Conservation (phyloP, 2,888 invertebrate species). For the Papilio elwesi region DNA sequence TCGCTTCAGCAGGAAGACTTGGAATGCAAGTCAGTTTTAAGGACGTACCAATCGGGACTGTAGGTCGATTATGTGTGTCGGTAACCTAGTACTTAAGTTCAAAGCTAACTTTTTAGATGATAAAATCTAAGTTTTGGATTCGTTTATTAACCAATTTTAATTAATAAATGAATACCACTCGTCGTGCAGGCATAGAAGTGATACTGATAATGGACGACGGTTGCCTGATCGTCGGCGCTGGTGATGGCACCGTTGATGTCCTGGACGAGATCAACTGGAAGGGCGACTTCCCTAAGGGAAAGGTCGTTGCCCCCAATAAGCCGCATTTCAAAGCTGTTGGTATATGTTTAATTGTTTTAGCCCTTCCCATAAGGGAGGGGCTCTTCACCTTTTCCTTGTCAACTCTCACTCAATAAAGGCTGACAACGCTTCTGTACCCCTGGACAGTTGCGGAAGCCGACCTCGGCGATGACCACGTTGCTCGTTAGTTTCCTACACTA, state of each 20-base stretch:
- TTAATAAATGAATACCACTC: not conserved
- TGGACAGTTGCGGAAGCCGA: too few relatives aligned
- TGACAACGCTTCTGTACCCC: too few relatives aligned
- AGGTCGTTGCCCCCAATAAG: conserved; percentile 79
- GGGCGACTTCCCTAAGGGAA: conserved; percentile 72
- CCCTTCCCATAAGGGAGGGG: too few relatives aligned
- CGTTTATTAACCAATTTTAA: not conserved
- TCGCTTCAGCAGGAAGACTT: too few relatives aligned
- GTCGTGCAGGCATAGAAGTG: conserved; percentile 84
- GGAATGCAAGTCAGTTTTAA: too few relatives aligned
- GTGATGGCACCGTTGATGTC: conserved; percentile 92
- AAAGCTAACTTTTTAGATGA: not conserved
- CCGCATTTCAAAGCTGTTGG: conserved; percentile 83
- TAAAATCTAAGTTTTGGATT: not conserved
- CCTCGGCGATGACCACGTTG: too few relatives aligned
- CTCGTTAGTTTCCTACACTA: too few relatives aligned
- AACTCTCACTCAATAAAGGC: too few relatives aligned
- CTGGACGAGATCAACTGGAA: conserved; percentile 85
- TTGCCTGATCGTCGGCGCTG: conserved; percentile 90
- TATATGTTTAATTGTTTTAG: conserved; percentile 30
- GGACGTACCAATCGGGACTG: too few relatives aligned
- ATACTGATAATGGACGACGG: conserved; percentile 85
- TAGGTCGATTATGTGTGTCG: too few relatives aligned
- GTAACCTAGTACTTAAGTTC: too few relatives aligned
- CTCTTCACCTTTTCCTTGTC: too few relatives aligned